A percentile compares a stretch with the other conserved stretches of the same genome.
These are phyloP conservation scores for Taxidea taxus DNA, from an alignment of 2,113 vertebrate species.

Conservation along the genomic window DNA sequence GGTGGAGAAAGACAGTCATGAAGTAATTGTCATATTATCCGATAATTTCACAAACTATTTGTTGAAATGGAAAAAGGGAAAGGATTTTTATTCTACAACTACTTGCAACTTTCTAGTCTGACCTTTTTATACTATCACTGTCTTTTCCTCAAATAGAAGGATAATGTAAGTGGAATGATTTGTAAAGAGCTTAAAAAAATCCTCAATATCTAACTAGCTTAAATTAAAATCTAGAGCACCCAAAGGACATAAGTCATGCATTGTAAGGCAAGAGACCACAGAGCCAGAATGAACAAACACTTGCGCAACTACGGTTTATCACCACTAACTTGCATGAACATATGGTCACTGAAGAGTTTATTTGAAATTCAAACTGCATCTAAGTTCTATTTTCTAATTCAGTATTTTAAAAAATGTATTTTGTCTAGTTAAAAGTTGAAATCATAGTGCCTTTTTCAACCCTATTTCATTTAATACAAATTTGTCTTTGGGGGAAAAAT, in stretches of 20 bases:
- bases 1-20: background rate
- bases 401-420: conserved; percentile 23
- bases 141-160: conserved; percentile 16
- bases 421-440: conserved; percentile 38
- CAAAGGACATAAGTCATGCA: conserved; percentile 33
- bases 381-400: conserved; percentile 41
- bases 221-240: conserved; percentile 61
- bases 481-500: background rate
- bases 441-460: background rate
- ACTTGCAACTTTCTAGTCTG: conserved; percentile 37
- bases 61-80: background rate
- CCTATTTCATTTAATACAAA: conserved; percentile 7
- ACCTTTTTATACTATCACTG: conserved; percentile 24
- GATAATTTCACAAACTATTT: background rate
- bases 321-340: conserved; percentile 30
- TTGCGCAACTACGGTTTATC: conserved; percentile 8
- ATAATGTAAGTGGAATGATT: conserved; percentile 52
- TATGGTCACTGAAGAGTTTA: conserved; percentile 30
- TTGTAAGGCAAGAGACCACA: conserved; percentile 43
- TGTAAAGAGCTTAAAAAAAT: conserved; percentile 53
- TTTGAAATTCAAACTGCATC: conserved; percentile 49
- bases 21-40: conserved; percentile 1
- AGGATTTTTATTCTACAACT: conserved; percentile 33
- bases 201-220: conserved; percentile 44
- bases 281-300: conserved; percentile 55